phyloP scores from a whole-genome alignment of 2,888 invertebrate genomes.

The Euzetes globulus region DNA sequence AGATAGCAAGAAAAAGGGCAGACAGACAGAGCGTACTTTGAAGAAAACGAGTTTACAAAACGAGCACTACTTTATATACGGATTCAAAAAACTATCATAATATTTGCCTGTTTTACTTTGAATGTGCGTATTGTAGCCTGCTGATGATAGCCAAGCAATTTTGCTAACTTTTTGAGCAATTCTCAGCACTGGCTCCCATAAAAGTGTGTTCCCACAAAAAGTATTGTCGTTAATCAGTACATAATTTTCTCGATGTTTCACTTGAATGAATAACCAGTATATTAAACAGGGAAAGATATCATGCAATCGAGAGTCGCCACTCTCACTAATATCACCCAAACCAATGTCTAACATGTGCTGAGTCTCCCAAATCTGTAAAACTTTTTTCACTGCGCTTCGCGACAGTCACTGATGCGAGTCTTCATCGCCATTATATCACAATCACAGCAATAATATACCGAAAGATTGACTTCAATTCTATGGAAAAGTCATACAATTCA shows the following conservation, averaged over 20 bases:
- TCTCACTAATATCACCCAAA: not conserved
- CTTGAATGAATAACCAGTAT: constrained; percentile 23
- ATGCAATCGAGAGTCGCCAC: constrained; percentile 10
- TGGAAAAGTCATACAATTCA: not conserved
- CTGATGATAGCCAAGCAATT: not conserved
- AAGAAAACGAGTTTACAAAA: constrained; percentile 17
- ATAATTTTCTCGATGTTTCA: constrained; percentile 28
- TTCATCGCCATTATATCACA: constrained; percentile 23
- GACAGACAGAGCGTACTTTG: not conserved
- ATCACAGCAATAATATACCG: constrained; percentile 2
- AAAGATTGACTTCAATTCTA: constrained; percentile 5
- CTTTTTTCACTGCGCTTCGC: not conserved
- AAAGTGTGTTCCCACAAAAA: constrained; percentile 18
- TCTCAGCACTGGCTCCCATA: not conserved
- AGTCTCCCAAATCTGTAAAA: not conserved
- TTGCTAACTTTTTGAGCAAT: not conserved
- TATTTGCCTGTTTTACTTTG: not conserved
- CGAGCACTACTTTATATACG: not conserved
- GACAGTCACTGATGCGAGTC: constrained; percentile 20
- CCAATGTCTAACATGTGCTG: constrained; percentile 9
- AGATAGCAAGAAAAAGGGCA: not conserved
- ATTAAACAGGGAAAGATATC: not conserved
- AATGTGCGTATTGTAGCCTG: not conserved
- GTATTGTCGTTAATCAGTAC: constrained; percentile 27
- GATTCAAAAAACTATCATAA: not conserved